Conservation (phyloP, 2,888 invertebrate genomes). For the Mythimna loreyi region DNA sequence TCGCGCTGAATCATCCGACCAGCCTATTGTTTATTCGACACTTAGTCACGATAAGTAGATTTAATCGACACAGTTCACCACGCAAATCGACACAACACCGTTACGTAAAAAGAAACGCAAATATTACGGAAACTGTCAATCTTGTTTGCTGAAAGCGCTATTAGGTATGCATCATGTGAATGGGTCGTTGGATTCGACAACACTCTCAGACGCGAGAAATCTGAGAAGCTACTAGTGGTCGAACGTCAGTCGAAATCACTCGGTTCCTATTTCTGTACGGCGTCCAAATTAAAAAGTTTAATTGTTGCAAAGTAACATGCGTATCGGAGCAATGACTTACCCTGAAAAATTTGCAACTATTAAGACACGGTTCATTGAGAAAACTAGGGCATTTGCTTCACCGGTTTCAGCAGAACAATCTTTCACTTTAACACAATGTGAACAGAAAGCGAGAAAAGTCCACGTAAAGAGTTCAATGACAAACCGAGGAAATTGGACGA, state of each 20-base stretch:
- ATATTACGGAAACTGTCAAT: constrained; percentile 74
- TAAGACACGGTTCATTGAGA: constrained; percentile 48
- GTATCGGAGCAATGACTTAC: constrained; percentile 50
- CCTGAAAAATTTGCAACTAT: constrained; percentile 43
- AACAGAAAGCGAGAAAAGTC: constrained; percentile 72
- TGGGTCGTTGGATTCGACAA: constrained; percentile 66
- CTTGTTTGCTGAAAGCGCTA: constrained; percentile 66
- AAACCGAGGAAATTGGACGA: constrained; percentile 67
- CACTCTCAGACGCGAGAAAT: constrained; percentile 25
- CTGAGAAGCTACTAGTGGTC: constrained; percentile 12
- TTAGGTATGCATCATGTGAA: constrained; percentile 64
- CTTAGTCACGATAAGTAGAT: constrained; percentile 71
- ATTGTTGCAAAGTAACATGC: constrained; percentile 48
- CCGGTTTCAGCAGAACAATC: constrained; percentile 48
- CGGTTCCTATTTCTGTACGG: constrained; percentile 24
- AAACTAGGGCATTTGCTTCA: constrained; percentile 43
- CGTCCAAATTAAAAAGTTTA: constrained; percentile 36
- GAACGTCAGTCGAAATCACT: constrained; percentile 31
- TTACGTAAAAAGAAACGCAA: constrained; percentile 77
- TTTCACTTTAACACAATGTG: constrained; percentile 54
- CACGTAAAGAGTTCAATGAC: constrained; percentile 73
- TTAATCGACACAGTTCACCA: constrained; percentile 47
- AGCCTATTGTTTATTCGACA: constrained; percentile 75
- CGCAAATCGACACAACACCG: constrained; percentile 58
- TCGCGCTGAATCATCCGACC: constrained; percentile 74